Percentiles rank a stretch among this genome's conserved stretches.
Conservation (phyloP, 2,113 vertebrate species). For the Dromaius novaehollandiae region DNA sequence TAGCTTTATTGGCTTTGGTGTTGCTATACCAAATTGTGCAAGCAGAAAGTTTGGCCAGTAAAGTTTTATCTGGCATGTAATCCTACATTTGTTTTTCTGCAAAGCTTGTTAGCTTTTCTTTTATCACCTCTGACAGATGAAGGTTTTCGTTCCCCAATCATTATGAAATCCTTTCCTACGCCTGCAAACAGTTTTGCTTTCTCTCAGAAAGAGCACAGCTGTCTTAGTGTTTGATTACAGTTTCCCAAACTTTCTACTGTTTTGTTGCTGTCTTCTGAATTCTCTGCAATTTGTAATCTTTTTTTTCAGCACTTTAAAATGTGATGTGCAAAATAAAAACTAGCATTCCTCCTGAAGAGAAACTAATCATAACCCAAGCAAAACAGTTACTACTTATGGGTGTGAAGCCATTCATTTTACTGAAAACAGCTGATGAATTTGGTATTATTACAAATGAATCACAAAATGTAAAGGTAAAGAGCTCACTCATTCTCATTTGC, state of each 20-base stretch:
- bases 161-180: background rate
- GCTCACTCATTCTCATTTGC: background rate
- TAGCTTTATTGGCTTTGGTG: background rate
- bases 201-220: background rate
- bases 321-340: background rate
- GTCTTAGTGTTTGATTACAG: background rate
- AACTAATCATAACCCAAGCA: background rate
- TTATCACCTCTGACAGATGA: background rate
- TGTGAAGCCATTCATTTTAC: background rate
- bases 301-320: background rate
- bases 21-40: background rate
- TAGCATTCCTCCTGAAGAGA: background rate
- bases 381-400: background rate
- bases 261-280: background rate
- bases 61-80: background rate
- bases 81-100: background rate
- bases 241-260: background rate
- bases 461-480: background rate
- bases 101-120: background rate
- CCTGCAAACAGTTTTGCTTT: background rate
- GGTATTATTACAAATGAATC: background rate
- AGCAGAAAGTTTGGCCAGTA: background rate
- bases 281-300: background rate
- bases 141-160: background rate
- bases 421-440: background rate